Conservation (phyloP, 2,113 vertebrate species). For the Erythrocebus patas region DNA sequence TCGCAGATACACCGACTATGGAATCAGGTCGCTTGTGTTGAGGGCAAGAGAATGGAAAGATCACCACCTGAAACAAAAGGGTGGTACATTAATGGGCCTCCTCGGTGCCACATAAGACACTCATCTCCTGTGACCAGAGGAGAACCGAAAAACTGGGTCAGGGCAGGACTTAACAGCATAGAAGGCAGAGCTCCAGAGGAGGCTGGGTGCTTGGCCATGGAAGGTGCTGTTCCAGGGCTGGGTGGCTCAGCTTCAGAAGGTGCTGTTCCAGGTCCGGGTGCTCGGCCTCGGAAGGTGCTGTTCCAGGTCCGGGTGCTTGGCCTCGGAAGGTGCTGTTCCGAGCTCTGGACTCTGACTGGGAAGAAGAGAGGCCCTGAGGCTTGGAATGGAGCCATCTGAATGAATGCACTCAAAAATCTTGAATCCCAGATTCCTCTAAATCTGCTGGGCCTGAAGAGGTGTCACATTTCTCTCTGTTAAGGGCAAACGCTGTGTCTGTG, state of each 20-base stretch:
- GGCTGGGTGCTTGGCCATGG: rapidly evolving
- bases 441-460: not conserved
- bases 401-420: not conserved
- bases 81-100: not conserved
- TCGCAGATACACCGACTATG: rapidly evolving
- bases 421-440: not conserved
- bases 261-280: rapidly evolving
- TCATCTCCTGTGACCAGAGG: not conserved
- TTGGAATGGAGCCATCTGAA: not conserved
- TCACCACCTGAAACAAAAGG: not conserved
- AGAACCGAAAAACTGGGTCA: not conserved
- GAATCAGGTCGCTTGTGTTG: not conserved
- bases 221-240: no score
- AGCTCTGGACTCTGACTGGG: not conserved
- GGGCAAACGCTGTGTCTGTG: not conserved
- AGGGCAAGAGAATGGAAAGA: not conserved
- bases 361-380: not conserved
- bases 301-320: no score
- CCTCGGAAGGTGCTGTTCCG: not conserved
- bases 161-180: not conserved
- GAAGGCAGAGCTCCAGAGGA: not conserved
- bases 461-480: not conserved
- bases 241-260: not conserved
- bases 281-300: no score
- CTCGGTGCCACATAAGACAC: not conserved